Conservation (phyloP, 2,888 invertebrate species). For the Xestoiulus laeticollis region DNA sequence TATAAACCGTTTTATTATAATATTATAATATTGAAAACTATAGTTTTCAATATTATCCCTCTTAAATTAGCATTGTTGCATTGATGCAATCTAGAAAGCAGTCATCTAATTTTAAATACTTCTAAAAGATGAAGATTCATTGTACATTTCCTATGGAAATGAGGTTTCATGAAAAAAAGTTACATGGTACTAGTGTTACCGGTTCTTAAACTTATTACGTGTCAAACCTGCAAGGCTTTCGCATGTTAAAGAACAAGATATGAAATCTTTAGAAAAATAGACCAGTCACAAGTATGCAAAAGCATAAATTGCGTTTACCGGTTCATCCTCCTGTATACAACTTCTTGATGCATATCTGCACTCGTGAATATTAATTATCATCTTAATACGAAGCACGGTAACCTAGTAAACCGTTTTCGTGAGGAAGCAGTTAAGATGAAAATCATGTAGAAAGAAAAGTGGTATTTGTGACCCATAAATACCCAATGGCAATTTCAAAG, state of each 20-base stretch:
- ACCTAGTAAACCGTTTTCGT: neutral
- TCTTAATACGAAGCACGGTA: neutral
- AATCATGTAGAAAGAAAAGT: neutral
- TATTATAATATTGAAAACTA: too few species aligned
- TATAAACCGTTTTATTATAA: too few species aligned
- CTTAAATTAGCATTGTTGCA: too few species aligned
- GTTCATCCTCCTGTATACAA: neutral
- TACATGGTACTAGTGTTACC: neutral
- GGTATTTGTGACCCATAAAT: constrained; percentile 7
- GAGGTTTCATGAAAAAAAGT: neutral
- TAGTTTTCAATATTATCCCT: too few species aligned
- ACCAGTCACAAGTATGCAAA: neutral
- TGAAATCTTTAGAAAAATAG: neutral
- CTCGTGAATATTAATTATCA: constrained; percentile 16
- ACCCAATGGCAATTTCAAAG: neutral
- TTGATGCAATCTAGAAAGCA: neutral
- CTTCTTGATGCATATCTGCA: neutral
- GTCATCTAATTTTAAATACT: neutral
- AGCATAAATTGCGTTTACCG: neutral
- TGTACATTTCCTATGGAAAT: neutral
- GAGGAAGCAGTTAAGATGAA: neutral
- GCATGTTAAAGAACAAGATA: neutral
- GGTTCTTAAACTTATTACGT: neutral
- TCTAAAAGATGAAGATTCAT: neutral
- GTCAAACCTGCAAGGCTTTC: neutral